A percentile compares a stretch with the other conserved stretches of the same genome.
Evolutionary conservation across 2,888 invertebrate genomes (phyloP).

Genomic region (Capitulum mitella): DNA sequence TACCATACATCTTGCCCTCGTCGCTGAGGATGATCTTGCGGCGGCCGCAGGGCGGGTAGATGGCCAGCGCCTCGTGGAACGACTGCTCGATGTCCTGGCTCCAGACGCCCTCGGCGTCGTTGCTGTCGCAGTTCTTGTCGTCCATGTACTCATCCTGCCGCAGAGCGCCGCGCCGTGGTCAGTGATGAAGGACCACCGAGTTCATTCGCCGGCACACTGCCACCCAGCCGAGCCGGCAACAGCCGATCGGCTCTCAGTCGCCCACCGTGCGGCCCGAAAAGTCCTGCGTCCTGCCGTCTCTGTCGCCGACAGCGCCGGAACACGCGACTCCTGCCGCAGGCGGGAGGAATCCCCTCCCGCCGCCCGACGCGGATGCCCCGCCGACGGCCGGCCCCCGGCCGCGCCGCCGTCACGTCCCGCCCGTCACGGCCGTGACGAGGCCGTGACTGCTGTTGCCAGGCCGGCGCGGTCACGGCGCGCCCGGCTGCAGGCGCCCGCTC

Average conservation of each 20-base stretch:
- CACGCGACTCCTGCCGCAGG: background rate
- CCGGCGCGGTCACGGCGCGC: too few species aligned
- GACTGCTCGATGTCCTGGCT: conserved; percentile 99
- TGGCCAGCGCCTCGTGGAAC: conserved; percentile 98
- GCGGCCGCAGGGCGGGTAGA: conserved; percentile 98
- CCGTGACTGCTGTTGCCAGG: too few species aligned
- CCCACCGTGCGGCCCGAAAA: too few species aligned
- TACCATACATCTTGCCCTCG: conserved; percentile 99
- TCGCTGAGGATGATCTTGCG: conserved; percentile 99
- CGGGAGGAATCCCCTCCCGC: background rate
- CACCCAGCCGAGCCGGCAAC: too few species aligned
- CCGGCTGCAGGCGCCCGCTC: background rate
- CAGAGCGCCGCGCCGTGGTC: too few species aligned
- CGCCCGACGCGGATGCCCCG: too few species aligned
- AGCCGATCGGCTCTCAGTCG: too few species aligned
- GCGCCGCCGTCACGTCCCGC: background rate
- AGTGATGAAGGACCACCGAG: too few species aligned
- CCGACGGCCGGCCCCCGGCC: too few species aligned
- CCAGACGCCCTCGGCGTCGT: conserved; percentile 99
- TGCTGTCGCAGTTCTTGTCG: conserved; percentile 84
- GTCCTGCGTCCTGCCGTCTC: too few species aligned
- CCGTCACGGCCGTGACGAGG: background rate
- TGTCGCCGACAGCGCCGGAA: too few species aligned
- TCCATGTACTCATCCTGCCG: conserved; percentile 47
- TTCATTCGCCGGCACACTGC: too few species aligned